Evolutionary conservation across 2,888 invertebrate species (phyloP).

Genomic region (Deladenus siricidicola): DNA sequence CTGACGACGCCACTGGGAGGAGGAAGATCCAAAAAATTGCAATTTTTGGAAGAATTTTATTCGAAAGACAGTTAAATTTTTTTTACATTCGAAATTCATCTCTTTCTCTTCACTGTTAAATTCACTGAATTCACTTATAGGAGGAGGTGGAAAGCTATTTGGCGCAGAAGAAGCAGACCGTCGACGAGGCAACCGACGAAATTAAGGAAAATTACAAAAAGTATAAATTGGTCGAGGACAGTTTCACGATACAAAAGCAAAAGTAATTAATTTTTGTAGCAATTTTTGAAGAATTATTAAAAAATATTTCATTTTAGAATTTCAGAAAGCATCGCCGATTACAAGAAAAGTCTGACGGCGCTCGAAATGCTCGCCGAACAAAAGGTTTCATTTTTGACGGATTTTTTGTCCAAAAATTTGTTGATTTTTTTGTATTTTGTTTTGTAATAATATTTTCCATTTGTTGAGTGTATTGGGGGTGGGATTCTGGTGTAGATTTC

Average conservation of each 20-base stretch:
- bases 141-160: slow-evolving; percentile 92
- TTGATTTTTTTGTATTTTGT: no score
- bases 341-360: slow-evolving; percentile 81
- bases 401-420: no score
- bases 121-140: slow-evolving; percentile 46
- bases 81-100: no score
- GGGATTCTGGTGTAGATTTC: no score
- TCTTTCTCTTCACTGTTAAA: no score
- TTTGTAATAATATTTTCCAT: no score
- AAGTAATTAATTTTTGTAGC: slow-evolving; percentile 56
- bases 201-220: slow-evolving; percentile 83
- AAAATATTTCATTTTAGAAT: no score
- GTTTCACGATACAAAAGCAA: slow-evolving; percentile 74
- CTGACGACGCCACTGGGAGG: no score
- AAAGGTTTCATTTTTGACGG: slow-evolving; percentile 56
- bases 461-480: no score
- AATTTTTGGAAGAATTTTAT: no score
- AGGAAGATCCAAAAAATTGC: background rate
- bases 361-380: slow-evolving; percentile 77
- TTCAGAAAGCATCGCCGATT: slow-evolving; percentile 84
- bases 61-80: no score
- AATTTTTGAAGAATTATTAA: no score
- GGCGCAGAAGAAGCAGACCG: slow-evolving; percentile 62
- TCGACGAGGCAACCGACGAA: slow-evolving; percentile 71
- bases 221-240: slow-evolving; percentile 93